Conservation (phyloP, 2,113 vertebrate species). For the Thunnus maccoyii region DNA sequence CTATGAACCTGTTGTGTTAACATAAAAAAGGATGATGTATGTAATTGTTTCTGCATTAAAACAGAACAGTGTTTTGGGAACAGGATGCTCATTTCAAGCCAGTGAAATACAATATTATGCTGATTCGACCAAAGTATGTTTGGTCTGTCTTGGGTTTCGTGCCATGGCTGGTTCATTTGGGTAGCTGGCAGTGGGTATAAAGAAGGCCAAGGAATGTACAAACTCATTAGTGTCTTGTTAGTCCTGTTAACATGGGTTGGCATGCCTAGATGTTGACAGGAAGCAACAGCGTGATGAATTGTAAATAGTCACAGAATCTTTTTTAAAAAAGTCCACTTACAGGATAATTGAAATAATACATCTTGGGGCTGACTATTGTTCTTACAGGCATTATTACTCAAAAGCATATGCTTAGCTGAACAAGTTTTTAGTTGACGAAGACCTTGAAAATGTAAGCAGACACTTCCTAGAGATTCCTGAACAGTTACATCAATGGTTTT, state of each 20-base stretch:
- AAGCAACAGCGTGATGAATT: not conserved
- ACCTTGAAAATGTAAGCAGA: no score
- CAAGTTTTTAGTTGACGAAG: no score
- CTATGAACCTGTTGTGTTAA: not conserved
- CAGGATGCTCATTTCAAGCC: slow-evolving; percentile 9
- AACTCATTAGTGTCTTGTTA: slow-evolving; percentile 29
- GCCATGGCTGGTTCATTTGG: slow-evolving; percentile 31
- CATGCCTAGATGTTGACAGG: slow-evolving; percentile 22
- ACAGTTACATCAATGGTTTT: slow-evolving; percentile 11
- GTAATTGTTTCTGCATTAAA: slow-evolving; percentile 9
- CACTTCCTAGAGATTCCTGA: not conserved
- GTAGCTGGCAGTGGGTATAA: slow-evolving; percentile 38
- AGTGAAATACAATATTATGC: slow-evolving; percentile 28
- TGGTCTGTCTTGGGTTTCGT: slow-evolving; percentile 38
- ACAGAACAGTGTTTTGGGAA: slow-evolving; percentile 27
- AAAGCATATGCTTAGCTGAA: not conserved
- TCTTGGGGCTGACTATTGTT: not conserved
- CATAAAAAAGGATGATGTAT: not conserved
- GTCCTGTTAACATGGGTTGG: slow-evolving; percentile 18
- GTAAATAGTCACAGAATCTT: not conserved
- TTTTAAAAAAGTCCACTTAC: not conserved
- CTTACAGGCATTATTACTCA: not conserved
- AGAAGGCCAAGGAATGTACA: slow-evolving; percentile 34
- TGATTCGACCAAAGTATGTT: slow-evolving; percentile 35
- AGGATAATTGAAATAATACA: not conserved